Evolutionary conservation across 1,140 invertebrate species (phyloP).

Genomic region (Coptotermes formosanus): DNA sequence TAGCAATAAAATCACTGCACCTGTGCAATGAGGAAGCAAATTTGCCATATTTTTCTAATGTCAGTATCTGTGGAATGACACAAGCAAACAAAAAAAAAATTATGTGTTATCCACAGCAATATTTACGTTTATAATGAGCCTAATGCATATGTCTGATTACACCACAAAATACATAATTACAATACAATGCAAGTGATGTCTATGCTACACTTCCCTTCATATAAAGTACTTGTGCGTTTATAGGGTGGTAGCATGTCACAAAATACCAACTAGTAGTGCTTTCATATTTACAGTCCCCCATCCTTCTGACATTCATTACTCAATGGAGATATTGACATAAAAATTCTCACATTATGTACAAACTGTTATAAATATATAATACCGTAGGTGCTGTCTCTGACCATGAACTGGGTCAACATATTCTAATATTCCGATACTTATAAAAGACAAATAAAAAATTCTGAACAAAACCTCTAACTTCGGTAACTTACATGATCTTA

Average conservation of each 20-base stretch:
- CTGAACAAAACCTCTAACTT: background rate
- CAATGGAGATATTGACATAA: background rate
- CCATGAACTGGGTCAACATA: background rate
- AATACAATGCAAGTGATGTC: background rate
- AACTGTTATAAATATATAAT: background rate
- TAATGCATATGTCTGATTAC: conserved; percentile 9
- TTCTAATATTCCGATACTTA: background rate
- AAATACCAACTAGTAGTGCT: background rate
- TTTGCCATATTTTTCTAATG: background rate
- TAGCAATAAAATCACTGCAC: too few species aligned
- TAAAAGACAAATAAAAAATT: background rate
- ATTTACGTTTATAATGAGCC: background rate
- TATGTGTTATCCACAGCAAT: background rate
- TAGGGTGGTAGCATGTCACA: background rate
- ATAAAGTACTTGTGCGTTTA: conserved; percentile 16
- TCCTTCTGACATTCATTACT: background rate
- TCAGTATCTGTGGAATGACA: background rate
- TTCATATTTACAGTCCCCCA: background rate
- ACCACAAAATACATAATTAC: background rate
- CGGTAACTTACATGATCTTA: background rate
- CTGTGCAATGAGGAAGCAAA: background rate
- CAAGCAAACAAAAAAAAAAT: background rate
- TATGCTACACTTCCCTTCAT: conserved; percentile 10
- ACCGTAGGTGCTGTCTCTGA: background rate
- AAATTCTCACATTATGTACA: background rate